These are phyloP conservation scores for Trichopoda pennipes DNA, from an alignment of 2,888 invertebrate genomes.

Conservation along the genomic window DNA sequence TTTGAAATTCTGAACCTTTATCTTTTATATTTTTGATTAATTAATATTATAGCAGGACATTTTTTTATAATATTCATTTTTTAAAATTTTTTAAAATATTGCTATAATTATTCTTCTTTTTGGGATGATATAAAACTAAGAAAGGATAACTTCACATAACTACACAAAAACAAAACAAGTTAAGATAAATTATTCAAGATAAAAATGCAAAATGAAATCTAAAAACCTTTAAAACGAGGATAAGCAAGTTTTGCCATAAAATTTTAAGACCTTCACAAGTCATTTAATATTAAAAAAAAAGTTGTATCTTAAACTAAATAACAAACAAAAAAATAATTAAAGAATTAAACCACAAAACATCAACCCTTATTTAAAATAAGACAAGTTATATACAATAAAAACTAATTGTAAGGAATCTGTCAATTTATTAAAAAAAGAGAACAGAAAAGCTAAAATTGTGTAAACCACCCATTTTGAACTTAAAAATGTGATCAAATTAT, in stretches of 20 bases:
- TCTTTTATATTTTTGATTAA: too few species aligned
- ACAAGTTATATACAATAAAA: not conserved
- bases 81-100: too few species aligned
- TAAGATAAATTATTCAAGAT: not conserved
- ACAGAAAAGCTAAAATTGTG: too few species aligned
- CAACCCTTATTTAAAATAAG: not conserved
- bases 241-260: not conserved
- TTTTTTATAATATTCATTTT: too few species aligned
- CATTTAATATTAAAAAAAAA: conserved; percentile 12
- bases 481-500: not conserved
- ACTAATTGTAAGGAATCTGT: conserved; percentile 38
- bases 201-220: too few species aligned
- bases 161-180: not conserved
- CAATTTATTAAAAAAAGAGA: conserved; percentile 2
- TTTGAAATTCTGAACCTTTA: too few species aligned
- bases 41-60: too few species aligned
- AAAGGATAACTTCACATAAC: too few species aligned
- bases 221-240: too few species aligned
- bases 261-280: conserved; percentile 19
- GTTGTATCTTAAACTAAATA: not conserved
- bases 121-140: too few species aligned
- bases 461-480: not conserved
- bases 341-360: not conserved
- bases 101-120: too few species aligned
- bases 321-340: not conserved